phyloP scores from a whole-genome alignment of 2,888 invertebrate genomes.

The Acleris emargana region DNA sequence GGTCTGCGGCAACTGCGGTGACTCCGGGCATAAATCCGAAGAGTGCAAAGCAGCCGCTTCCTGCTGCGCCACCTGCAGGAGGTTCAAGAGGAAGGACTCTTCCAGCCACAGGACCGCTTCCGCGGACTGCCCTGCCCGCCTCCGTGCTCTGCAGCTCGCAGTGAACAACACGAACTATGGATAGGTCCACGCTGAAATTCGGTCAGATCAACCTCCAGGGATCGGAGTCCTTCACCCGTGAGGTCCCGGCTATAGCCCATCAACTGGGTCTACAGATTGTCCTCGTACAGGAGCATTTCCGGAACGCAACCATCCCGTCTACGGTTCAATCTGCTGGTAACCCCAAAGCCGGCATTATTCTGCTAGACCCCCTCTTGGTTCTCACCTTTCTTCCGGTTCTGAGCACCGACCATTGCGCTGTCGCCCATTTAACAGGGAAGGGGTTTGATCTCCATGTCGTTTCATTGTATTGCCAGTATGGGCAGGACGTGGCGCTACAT shows the following conservation, averaged over 20 bases:
- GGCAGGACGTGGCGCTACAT: conserved; percentile 2
- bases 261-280: conserved; percentile 26
- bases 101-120: conserved; percentile 39
- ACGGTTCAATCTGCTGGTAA: background rate
- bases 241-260: conserved; percentile 6
- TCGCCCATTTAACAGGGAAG: background rate
- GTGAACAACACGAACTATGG: background rate
- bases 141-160: conserved; percentile 37
- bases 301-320: too few species aligned
- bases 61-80: conserved; percentile 44
- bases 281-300: conserved; percentile 34
- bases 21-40: conserved; percentile 27
- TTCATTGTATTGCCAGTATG: conserved; percentile 11
- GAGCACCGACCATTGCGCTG: background rate
- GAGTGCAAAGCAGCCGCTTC: conserved; percentile 24
- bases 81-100: conserved; percentile 17
- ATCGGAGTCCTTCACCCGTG: conserved; percentile 24
- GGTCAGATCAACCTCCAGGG: conserved; percentile 36
- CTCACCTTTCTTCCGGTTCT: background rate
- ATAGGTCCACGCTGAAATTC: background rate
- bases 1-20: conserved; percentile 43
- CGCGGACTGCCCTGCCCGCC: conserved; percentile 38
- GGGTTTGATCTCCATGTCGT: background rate
- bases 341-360: background rate
- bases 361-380: background rate